phyloP scores from a whole-genome alignment of 2,888 invertebrate species.

The Homarus gammarus region DNA sequence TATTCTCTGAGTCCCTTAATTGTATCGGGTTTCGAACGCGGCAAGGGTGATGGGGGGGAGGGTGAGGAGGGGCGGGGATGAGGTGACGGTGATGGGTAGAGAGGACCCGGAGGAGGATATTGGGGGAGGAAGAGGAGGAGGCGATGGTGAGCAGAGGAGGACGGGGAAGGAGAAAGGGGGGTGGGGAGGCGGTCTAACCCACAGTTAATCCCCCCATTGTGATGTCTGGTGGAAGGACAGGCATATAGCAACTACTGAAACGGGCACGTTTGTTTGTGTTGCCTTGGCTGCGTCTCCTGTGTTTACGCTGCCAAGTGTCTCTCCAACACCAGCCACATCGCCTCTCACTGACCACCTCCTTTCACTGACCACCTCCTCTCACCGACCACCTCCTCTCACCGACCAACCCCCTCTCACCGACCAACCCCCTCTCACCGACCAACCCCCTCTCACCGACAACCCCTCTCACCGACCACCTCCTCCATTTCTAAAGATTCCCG shows the following conservation, averaged over 20 bases:
- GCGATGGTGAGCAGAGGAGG: not conserved
- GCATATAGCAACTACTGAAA: not conserved
- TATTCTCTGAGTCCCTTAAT: not conserved
- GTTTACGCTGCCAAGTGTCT: too few species aligned
- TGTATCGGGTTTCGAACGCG: slow-evolving; percentile 16
- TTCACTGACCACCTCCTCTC: too few species aligned
- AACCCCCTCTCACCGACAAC: too few species aligned
- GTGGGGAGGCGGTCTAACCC: not conserved
- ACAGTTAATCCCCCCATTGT: slow-evolving; percentile 7
- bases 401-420: too few species aligned
- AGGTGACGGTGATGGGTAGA: not conserved
- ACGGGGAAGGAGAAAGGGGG: not conserved
- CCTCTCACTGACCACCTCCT: not conserved
- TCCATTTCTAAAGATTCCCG: too few species aligned
- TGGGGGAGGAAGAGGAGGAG: not conserved
- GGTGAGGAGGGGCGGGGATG: not conserved
- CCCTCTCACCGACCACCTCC: too few species aligned
- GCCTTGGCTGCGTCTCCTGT: too few species aligned
- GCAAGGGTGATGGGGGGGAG: not conserved
- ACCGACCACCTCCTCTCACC: too few species aligned
- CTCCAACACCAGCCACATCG: too few species aligned
- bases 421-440: too few species aligned
- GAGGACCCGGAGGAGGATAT: not conserved
- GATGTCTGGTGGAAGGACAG: not conserved
- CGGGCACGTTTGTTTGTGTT: not conserved